Evolutionary conservation across 2,797 vertebrate species (phyloP), one percentile per base, ranked within the genome.

Genomic region (Lagocephalus sceleratus): DNA sequence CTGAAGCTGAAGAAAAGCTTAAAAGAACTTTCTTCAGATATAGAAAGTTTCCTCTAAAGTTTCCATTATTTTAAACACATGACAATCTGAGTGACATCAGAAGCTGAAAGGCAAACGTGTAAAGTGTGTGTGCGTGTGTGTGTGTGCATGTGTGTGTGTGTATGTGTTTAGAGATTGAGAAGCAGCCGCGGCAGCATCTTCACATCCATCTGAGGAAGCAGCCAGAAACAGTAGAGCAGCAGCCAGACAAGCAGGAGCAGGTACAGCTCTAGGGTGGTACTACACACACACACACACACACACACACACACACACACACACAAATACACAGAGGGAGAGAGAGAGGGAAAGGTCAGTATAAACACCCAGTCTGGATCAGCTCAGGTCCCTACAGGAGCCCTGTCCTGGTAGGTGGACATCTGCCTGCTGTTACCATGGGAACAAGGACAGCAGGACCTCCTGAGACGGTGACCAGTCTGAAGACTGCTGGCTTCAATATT

Each of bases 211-310:
- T 96, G 94, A 0, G 95, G 95, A 77, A 99, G 88, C 52, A 99
- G 83, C 80, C 93, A 84, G 63, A 94, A 81, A 83, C 94, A 98
- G 87, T 98, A 99, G 51, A 95, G 85, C 60, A 95, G 84, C 53
- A 96, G 79, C 97, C 96, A 99, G 63, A 97, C 88, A 70, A 95
- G 85, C 68, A 98, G 75, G 29, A 96, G 79, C 46, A 95, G 82
- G 57, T 92, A 91, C 23, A 93, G 83, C 73, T 96, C 93, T 1
- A 42, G 54, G 65, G 32, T 69, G 29, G 71, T 81, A 44, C 29
- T 52, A 25, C 60, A 32, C 60, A 73, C 78, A 20, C 26, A 73
- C 17, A 42, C n/a, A 53, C 17, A 53, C 40, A 35, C 40, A 53
- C 53, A 57, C 20, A 54, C 65, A 68, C 35, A 44, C 23, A 57